phyloP scores from a whole-genome alignment of 2,113 vertebrate genomes.

The Psilopogon haemacephalus region DNA sequence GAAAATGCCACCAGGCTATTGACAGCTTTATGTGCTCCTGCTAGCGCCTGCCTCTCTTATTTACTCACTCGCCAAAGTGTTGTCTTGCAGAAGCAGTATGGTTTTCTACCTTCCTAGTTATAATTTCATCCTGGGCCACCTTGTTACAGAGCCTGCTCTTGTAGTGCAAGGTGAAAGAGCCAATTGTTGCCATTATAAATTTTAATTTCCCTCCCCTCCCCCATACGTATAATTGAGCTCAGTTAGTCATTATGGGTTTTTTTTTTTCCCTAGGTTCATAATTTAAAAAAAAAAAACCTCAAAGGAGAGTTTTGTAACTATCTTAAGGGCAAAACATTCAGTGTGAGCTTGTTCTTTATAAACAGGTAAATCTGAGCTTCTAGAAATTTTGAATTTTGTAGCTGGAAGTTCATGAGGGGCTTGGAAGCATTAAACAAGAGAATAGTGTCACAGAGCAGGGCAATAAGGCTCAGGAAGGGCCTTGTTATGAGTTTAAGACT shows the following conservation, averaged over 20 bases:
- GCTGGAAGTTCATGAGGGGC: not conserved
- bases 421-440: not conserved
- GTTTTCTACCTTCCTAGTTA: not conserved
- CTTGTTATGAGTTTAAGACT: too few relatives aligned
- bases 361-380: not conserved
- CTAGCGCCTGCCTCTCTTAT: constrained; percentile 38
- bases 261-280: not conserved
- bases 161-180: not conserved
- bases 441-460: not conserved
- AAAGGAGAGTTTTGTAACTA: not conserved
- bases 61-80: constrained; percentile 22
- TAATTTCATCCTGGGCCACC: constrained; percentile 10
- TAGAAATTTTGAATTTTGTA: not conserved
- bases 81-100: not conserved
- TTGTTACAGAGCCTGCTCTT: not conserved
- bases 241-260: not conserved
- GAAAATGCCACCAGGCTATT: constrained; percentile 27
- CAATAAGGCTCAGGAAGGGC: too few relatives aligned
- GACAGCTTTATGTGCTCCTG: constrained; percentile 55
- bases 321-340: not conserved
- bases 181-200: not conserved
- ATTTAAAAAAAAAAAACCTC: constrained; percentile 20
- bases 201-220: not conserved
- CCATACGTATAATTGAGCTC: not conserved
- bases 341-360: not conserved